These are phyloP conservation scores for Serranus cabrilla DNA, from an alignment of 2,797 vertebrate genomes.

Conservation along the genomic window DNA sequence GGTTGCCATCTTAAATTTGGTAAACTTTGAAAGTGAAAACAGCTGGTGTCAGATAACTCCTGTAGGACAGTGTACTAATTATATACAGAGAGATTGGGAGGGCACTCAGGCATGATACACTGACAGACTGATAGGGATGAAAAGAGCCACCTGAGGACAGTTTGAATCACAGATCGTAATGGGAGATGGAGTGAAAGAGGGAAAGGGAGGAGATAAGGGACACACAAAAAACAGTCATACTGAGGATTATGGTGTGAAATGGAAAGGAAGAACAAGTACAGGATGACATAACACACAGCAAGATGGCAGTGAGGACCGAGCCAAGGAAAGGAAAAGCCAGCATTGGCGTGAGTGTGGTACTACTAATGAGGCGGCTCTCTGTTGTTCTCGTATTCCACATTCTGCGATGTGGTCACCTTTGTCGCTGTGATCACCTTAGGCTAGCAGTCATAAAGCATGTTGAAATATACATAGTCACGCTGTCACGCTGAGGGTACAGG, in stretches of 20 bases:
- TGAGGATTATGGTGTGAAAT: conserved; percentile 11
- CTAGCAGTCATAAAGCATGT: conserved; percentile 28
- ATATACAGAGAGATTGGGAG: conserved; percentile 35
- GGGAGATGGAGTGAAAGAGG: conserved; percentile 7
- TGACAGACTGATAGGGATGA: conserved; percentile 57
- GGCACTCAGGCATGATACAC: conserved; percentile 38
- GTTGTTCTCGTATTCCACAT: conserved; percentile 30
- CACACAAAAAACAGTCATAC: conserved; percentile 1
- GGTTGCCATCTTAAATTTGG: conserved; percentile 12
- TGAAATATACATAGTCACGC: conserved; percentile 50
- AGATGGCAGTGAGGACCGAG: conserved; percentile 43
- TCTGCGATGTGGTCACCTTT: conserved; percentile 30
- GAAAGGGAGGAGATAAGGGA: conserved; percentile 16
- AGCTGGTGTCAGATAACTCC: conserved; percentile 34
- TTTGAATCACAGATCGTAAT: conserved; percentile 44
- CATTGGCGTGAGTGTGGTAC: conserved; percentile 31
- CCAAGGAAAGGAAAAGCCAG: conserved; percentile 18
- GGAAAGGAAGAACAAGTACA: conserved; percentile 26
- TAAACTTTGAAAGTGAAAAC: conserved; percentile 20
- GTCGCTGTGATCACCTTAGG: conserved; percentile 13
- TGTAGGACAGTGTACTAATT: conserved; percentile 48
- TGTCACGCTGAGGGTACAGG: conserved; percentile 54
- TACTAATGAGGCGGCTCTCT: conserved; percentile 45
- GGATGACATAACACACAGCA: conserved; percentile 35
- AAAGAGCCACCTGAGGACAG: conserved; percentile 59